These are phyloP conservation scores for Gallinago stenura DNA, from an alignment of 2,797 vertebrate species.

Conservation along the genomic window DNA sequence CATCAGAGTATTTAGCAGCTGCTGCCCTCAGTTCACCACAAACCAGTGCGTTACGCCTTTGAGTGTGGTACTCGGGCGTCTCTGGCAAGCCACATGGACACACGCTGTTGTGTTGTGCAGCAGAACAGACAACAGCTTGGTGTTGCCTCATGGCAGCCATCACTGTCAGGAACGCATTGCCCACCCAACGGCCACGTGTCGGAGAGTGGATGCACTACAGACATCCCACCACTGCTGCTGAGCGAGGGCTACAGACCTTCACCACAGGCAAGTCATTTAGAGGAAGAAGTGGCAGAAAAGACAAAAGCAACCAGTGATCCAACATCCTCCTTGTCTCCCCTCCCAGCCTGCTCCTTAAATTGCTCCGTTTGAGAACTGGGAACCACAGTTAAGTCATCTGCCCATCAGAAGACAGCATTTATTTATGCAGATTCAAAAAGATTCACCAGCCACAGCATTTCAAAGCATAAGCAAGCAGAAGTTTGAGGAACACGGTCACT, in stretches of 20 bases:
- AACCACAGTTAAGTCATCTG: not conserved
- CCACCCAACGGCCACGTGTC: rapidly evolving
- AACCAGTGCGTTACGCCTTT: not conserved
- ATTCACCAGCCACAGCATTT: not conserved
- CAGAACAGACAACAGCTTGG: not conserved
- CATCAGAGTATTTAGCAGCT: not conserved
- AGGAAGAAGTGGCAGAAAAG: not conserved
- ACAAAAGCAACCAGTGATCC: not conserved
- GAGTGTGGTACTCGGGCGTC: not conserved
- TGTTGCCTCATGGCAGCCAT: not conserved
- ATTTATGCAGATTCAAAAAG: not conserved
- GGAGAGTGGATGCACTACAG: not conserved
- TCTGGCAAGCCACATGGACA: rapidly evolving
- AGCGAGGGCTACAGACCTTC: not conserved
- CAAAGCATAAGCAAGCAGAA: not conserved
- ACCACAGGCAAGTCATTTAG: not conserved
- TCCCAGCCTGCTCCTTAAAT: not conserved
- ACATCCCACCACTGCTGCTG: rapidly evolving
- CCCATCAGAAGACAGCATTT: not conserved
- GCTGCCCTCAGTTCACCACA: not conserved
- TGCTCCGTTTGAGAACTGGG: not conserved
- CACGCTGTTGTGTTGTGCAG: not conserved
- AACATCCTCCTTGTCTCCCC: not conserved
- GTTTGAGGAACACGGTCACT: slow-evolving; percentile 27
- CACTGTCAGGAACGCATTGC: not conserved